Evolutionary conservation across 2,888 invertebrate species (phyloP).

Genomic region (Acronicta leporina): DNA sequence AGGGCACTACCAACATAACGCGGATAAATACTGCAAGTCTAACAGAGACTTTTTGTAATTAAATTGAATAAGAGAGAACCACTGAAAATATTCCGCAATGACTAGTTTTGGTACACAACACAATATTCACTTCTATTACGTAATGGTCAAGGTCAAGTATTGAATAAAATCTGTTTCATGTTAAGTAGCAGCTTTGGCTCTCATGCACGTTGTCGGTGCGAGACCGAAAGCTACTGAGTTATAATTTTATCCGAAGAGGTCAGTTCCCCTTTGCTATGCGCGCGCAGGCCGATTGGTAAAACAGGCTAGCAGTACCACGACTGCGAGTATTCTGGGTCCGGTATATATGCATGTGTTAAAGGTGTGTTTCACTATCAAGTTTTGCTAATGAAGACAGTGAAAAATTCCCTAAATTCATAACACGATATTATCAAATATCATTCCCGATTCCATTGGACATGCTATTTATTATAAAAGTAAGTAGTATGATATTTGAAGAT

Average conservation of each 20-base stretch:
- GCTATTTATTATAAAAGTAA: too few species aligned
- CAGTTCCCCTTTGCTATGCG: background rate
- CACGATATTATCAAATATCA: too few species aligned
- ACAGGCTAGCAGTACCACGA: background rate
- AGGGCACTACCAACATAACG: too few species aligned
- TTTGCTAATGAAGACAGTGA: too few species aligned
- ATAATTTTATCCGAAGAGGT: background rate
- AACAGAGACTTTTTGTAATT: too few species aligned
- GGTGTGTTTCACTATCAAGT: too few species aligned
- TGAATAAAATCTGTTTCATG: constrained; percentile 1
- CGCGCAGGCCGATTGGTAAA: background rate
- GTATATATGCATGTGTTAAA: too few species aligned
- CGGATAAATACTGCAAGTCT: too few species aligned
- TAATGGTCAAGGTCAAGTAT: background rate
- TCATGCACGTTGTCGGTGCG: background rate
- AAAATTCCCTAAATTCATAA: too few species aligned
- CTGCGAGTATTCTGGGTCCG: background rate
- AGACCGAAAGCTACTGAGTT: background rate
- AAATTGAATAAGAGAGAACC: background rate
- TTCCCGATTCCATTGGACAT: too few species aligned
- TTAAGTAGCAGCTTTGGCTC: background rate
- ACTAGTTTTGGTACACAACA: background rate
- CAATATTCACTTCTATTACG: background rate
- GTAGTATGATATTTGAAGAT: too few species aligned
- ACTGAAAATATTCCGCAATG: background rate